phyloP scores from a whole-genome alignment of 2,113 vertebrate genomes.

The Brachypodius melanocephalos region DNA sequence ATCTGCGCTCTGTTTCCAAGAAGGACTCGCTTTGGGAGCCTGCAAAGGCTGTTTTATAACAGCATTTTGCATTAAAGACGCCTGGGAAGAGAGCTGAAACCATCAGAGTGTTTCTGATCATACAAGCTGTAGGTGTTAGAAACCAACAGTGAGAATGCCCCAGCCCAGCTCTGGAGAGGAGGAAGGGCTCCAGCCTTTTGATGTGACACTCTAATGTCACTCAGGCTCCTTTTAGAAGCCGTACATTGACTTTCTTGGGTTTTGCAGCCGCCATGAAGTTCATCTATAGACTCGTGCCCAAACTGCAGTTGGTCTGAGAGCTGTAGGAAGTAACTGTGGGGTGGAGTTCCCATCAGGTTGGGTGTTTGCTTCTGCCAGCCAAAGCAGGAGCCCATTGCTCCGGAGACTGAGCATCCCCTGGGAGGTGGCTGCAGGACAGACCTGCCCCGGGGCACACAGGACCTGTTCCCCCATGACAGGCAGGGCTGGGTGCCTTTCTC shows the following conservation, averaged over 20 bases:
- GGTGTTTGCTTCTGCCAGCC: neutral
- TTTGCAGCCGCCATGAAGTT: neutral
- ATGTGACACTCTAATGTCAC: slow-evolving; percentile 2
- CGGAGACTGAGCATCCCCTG: neutral
- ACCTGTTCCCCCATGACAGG: neutral
- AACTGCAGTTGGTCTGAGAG: neutral
- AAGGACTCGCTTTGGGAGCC: slow-evolving; percentile 7
- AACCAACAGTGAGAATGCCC: slow-evolving; percentile 1
- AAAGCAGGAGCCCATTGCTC: neutral
- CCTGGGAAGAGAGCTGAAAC: neutral
- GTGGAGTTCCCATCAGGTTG: neutral
- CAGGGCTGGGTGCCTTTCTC: neutral
- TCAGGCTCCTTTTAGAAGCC: neutral
- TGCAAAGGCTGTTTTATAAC: slow-evolving; percentile 32
- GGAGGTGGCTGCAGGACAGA: neutral
- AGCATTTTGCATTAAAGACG: slow-evolving; percentile 3
- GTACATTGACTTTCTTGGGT: neutral
- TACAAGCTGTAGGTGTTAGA: neutral
- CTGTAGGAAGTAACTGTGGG: neutral
- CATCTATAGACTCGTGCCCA: neutral
- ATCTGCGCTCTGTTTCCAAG: neutral
- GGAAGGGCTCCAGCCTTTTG: neutral
- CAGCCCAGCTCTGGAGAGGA: neutral
- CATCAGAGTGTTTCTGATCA: neutral
- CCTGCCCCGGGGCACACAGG: accelerated